Conservation (phyloP, 2,888 invertebrate species). For the Gastracanthus pulcherrimus region DNA sequence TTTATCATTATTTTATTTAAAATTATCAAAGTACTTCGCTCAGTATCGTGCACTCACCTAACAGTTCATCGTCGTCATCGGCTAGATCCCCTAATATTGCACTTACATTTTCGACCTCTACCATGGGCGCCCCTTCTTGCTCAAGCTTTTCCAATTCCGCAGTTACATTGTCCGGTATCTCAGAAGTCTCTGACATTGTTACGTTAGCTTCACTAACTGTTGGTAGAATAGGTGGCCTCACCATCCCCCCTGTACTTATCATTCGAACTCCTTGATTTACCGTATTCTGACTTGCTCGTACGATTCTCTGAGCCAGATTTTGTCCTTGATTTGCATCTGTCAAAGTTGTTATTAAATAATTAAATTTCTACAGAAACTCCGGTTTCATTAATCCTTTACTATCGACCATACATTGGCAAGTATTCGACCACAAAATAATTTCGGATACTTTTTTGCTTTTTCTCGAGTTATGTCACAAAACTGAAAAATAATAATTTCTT, state of each 20-base stretch:
- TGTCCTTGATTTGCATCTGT: constrained; percentile 70
- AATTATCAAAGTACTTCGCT: constrained; percentile 3
- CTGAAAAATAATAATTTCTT: no score
- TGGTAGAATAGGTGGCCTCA: constrained; percentile 70
- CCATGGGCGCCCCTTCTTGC: constrained; percentile 82
- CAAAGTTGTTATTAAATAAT: neutral
- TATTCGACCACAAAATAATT: no score
- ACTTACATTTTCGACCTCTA: constrained; percentile 84
- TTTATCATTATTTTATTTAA: neutral
- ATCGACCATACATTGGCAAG: neutral
- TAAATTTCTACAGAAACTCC: no score
- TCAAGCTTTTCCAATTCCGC: constrained; percentile 85
- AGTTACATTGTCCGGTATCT: constrained; percentile 84
- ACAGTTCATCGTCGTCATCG: constrained; percentile 91
- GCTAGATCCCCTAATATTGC: constrained; percentile 89
- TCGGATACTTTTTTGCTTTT: no score
- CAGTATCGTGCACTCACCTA: constrained; percentile 78
- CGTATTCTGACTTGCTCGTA: constrained; percentile 69
- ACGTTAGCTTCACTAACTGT: constrained; percentile 68
- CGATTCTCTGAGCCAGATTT: constrained; percentile 70
- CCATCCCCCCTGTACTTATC: constrained; percentile 67
- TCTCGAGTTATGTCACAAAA: no score
- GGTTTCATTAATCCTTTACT: no score
- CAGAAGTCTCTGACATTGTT: constrained; percentile 77
- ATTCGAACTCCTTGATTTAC: constrained; percentile 71